A percentile compares a stretch with the other conserved stretches of the same genome.
These are phyloP conservation scores for Egretta garzetta DNA, from an alignment of 2,113 vertebrate genomes.

Conservation along the genomic window DNA sequence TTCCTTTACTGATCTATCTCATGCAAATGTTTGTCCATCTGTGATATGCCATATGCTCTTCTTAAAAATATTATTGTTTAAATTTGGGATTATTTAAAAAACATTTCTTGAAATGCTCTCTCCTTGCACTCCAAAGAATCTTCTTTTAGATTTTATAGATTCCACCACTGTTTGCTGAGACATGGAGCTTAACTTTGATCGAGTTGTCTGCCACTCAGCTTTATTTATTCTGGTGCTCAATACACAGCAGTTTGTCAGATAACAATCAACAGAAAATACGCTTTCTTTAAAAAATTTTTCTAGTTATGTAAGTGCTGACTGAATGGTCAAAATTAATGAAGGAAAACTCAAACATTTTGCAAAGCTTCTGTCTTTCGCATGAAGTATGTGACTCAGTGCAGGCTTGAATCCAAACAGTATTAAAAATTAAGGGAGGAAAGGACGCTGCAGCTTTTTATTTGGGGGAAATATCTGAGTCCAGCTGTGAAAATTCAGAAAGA, in stretches of 20 bases:
- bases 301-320: not conserved
- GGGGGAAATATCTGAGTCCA: not conserved
- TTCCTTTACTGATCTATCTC: not conserved
- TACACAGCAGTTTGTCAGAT: not conserved
- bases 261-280: not conserved
- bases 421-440: not conserved
- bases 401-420: not conserved
- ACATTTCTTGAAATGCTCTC: not conserved
- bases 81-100: not conserved
- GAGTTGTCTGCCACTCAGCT: not conserved
- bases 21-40: not conserved
- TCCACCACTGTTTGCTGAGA: not conserved
- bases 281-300: not conserved
- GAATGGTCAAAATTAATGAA: not conserved
- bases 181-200: not conserved
- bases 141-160: not conserved
- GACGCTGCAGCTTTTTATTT: not conserved
- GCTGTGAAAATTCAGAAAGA: not conserved
- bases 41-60: not conserved
- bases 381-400: not conserved
- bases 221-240: not conserved
- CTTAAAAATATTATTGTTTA: not conserved
- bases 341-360: not conserved
- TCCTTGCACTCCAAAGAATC: not conserved
- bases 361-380: not conserved